A percentile compares a stretch with the other conserved stretches of the same genome.
These are phyloP conservation scores for Cherax quadricarinatus DNA, from an alignment of 1,140 invertebrate genomes.

Conservation along the genomic window DNA sequence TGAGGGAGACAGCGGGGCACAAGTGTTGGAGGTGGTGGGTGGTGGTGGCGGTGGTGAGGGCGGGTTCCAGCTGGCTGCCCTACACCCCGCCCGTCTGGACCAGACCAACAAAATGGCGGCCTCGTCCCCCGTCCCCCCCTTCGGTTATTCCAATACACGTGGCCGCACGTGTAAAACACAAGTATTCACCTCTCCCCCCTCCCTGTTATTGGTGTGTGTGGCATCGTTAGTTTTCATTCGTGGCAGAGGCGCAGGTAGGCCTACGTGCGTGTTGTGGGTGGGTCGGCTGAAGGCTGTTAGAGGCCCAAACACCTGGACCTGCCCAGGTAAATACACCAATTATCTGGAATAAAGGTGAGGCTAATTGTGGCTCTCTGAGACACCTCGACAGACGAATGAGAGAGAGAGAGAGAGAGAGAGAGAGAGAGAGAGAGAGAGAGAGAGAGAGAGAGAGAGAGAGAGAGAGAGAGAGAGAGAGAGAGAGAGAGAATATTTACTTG, in stretches of 20 bases:
- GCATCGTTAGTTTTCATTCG: neutral
- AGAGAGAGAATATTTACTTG: no score
- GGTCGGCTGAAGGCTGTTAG: conserved; percentile 31
- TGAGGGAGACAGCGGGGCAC: neutral
- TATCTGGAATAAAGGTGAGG: conserved; percentile 60
- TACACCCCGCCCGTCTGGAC: conserved; percentile 31
- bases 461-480: neutral
- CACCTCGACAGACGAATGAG: neutral
- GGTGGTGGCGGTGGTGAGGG: conserved; percentile 6
- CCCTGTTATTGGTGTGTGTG: no score
- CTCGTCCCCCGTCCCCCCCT: neutral
- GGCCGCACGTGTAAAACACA: conserved; percentile 1
- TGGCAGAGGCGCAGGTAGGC: neutral
- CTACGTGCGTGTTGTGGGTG: neutral
- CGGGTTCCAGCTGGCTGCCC: conserved; percentile 55
- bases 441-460: no score
- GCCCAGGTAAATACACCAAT: conserved; percentile 64
- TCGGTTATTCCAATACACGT: conserved; percentile 15
- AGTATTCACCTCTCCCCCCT: neutral
- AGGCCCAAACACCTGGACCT: conserved; percentile 46
- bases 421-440: no score
- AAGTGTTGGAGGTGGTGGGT: neutral
- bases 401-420: neutral
- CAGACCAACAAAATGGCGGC: conserved; percentile 58
- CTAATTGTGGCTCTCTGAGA: conserved; percentile 46